phyloP scores from a whole-genome alignment of 2,113 vertebrate genomes.

The Eolophus roseicapilla region DNA sequence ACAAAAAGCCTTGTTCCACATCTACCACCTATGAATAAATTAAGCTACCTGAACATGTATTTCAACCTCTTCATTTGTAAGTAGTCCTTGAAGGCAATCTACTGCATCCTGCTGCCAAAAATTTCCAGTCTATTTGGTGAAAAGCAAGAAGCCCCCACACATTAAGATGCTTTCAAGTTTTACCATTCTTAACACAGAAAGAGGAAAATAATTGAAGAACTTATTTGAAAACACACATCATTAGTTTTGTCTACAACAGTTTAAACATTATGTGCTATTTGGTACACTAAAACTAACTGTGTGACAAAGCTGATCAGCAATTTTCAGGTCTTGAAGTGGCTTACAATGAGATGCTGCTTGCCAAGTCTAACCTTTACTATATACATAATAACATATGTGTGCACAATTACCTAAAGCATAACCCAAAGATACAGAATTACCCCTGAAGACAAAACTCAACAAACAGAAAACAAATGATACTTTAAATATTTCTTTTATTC shows the following conservation, averaged over 20 bases:
- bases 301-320: neutral
- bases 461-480: neutral
- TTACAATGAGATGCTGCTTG: neutral
- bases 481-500: neutral
- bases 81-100: conserved; percentile 80
- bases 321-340: neutral
- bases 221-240: neutral
- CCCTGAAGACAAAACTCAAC: neutral
- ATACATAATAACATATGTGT: rapidly evolving
- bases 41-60: conserved; percentile 82
- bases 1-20: neutral
- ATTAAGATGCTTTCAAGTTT: neutral
- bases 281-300: neutral
- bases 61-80: conserved; percentile 81
- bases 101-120: conserved; percentile 87
- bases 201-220: neutral
- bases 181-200: neutral
- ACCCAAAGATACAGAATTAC: neutral
- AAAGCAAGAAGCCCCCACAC: neutral
- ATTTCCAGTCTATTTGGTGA: conserved; percentile 76
- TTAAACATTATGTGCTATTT: neutral
- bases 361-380: neutral
- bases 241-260: neutral
- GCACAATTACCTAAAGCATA: neutral
- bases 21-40: neutral